These are phyloP conservation scores for Eulemur coronatus DNA, from an alignment of 2,797 vertebrate genomes.

Conservation along the genomic window DNA sequence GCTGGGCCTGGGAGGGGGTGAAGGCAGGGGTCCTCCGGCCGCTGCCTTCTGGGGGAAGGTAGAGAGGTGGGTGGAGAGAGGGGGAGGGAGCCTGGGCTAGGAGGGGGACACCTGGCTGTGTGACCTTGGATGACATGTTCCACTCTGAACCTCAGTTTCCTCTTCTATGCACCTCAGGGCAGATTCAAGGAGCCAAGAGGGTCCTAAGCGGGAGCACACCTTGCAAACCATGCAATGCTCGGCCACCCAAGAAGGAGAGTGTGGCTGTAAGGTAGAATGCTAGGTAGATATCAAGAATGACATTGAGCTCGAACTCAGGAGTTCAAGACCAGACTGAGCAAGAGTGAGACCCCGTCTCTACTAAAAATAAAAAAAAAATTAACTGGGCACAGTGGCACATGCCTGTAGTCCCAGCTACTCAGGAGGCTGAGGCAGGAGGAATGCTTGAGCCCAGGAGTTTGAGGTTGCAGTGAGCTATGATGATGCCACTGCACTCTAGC, in stretches of 20 bases:
- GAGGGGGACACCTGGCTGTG: background rate
- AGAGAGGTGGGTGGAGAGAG: background rate
- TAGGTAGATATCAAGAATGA: background rate
- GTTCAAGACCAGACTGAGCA: too few relatives aligned
- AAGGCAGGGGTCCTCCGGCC: background rate
- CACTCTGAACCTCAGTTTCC: background rate
- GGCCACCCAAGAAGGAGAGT: background rate
- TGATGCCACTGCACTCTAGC: too few relatives aligned
- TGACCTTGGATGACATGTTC: slow-evolving; percentile 42
- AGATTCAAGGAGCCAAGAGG: background rate
- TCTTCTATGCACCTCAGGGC: accelerated
- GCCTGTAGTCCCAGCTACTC: too few relatives aligned
- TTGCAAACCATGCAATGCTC: accelerated
- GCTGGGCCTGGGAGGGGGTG: background rate
- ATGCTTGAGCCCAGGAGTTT: too few relatives aligned
- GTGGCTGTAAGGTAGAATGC: background rate
- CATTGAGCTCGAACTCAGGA: background rate
- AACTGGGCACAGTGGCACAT: too few relatives aligned
- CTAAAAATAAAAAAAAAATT: too few relatives aligned
- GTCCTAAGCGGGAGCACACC: background rate
- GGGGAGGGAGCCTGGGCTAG: background rate
- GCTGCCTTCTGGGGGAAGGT: background rate
- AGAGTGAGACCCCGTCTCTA: too few relatives aligned
- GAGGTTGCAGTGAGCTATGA: too few relatives aligned
- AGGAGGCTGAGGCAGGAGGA: too few relatives aligned